These are phyloP conservation scores for Passerina amoena DNA, from an alignment of 2,113 vertebrate species.

Conservation along the genomic window DNA sequence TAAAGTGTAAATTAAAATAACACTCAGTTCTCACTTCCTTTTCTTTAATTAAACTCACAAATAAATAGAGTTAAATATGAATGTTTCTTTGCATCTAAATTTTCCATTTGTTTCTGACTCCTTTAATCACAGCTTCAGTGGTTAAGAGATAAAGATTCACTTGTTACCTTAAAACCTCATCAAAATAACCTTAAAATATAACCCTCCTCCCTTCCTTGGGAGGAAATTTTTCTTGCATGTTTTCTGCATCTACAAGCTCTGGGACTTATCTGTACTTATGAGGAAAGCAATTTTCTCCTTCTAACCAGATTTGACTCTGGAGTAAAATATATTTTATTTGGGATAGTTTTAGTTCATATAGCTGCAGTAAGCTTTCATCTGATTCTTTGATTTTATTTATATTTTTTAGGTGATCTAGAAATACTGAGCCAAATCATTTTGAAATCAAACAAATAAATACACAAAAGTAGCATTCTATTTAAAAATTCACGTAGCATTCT, in stretches of 20 bases:
- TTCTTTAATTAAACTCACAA: background rate
- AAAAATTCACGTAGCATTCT: slow-evolving; percentile 4
- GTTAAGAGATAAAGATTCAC: background rate
- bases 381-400: slow-evolving; percentile 8
- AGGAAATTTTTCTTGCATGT: background rate
- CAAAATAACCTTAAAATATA: slow-evolving; percentile 11
- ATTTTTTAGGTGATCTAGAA: background rate
- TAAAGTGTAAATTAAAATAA: background rate
- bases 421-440: slow-evolving; percentile 57
- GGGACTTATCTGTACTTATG: slow-evolving; percentile 49
- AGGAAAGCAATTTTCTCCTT: slow-evolving; percentile 61
- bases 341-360: slow-evolving; percentile 26
- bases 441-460: slow-evolving; percentile 47
- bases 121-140: background rate
- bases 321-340: slow-evolving; percentile 70
- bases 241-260: slow-evolving; percentile 23
- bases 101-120: background rate
- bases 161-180: background rate
- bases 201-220: background rate
- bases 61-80: background rate
- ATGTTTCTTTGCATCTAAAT: background rate
- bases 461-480: background rate
- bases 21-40: background rate
- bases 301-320: slow-evolving; percentile 72
- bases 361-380: slow-evolving; percentile 29